Evolutionary conservation across 2,888 invertebrate species (phyloP), one percentile per base, ranked within the genome.

Genomic region (Polyommatus icarus): DNA sequence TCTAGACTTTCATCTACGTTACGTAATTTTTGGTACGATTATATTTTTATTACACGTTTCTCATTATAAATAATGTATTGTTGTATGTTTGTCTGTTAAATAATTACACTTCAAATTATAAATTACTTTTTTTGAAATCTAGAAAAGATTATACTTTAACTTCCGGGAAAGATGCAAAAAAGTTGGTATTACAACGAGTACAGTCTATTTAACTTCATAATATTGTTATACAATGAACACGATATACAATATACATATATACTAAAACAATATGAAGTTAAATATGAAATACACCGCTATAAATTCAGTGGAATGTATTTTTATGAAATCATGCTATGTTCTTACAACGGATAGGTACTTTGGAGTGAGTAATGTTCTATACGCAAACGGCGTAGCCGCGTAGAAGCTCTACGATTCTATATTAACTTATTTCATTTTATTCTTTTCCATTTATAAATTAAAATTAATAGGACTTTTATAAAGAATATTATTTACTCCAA

Each of bases 321-420:
- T 76, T 76, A 76, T 71, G 67, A 76, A 61, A 50, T 76, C 50
- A 29, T 67, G 15, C 67, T 20, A 61, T 20, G 67, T 67, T 67
- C 29, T 67, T 67, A 15, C 15, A 29, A 67, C 67, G 15, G 24
- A 67, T 67, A 67, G 67, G 67, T 67, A 67, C 15, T 67, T 67
- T 67, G 67, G 12, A 15, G 29, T 67, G 29, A 67, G 29, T 67
- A 67, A 29, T 67, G 67, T 5, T 67, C 15, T 5, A 29, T 61
- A 61, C 67, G 67, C 67, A 12, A 15, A 54, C 54, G 50, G 5
- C 67, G 67, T 67, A 67, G 12, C 67, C 15, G 67, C 29, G 29
- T 67, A 67, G 67, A 8, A 15, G 12, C 24, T 67, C 67, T 67
- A 15, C 67, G 67, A 15, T 29, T 24, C 29, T 67, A 67, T 29